Conservation (phyloP, 1,140 invertebrate species). For the Drosophila erecta region DNA sequence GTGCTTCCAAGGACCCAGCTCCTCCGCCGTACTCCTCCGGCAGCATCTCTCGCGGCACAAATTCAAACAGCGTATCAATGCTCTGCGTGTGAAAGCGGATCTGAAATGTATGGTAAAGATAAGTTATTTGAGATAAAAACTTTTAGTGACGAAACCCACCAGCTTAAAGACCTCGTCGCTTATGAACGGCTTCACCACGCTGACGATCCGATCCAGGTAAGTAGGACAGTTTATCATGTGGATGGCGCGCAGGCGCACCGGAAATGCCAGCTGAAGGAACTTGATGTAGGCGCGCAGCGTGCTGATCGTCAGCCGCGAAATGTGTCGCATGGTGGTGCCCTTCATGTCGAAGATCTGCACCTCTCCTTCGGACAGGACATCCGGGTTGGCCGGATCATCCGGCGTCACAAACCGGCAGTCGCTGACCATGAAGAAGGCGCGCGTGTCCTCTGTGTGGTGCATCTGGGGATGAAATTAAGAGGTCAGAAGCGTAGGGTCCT, state of each 20-base stretch:
- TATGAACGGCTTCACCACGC: constrained; percentile 88
- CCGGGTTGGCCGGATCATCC: constrained; percentile 81
- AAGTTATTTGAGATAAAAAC: background rate
- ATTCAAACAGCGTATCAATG: constrained; percentile 87
- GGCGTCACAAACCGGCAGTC: constrained; percentile 87
- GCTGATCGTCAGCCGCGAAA: constrained; percentile 87
- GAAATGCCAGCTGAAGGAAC: constrained; percentile 89
- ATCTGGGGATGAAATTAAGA: constrained; percentile 83
- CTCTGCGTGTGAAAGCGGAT: constrained; percentile 87
- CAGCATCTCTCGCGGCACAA: constrained; percentile 87
- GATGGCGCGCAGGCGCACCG: constrained; percentile 89
- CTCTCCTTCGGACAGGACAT: constrained; percentile 85
- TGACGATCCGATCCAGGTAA: constrained; percentile 87
- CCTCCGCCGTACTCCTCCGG: constrained; percentile 89
- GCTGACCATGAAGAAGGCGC: constrained; percentile 88
- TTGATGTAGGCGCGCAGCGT: constrained; percentile 85
- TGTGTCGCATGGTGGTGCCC: constrained; percentile 87
- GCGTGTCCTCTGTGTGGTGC: constrained; percentile 88
- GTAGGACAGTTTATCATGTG: constrained; percentile 89
- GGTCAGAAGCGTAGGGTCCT: background rate
- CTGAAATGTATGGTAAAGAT: constrained; percentile 60
- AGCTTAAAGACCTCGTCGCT: constrained; percentile 87
- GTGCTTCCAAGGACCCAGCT: constrained; percentile 86
- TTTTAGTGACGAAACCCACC: constrained; percentile 31
- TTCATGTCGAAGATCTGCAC: constrained; percentile 90